Base-by-base conservation (phyloP, 1,140 invertebrate species). In the Gonatopus flavifemur region DNA sequence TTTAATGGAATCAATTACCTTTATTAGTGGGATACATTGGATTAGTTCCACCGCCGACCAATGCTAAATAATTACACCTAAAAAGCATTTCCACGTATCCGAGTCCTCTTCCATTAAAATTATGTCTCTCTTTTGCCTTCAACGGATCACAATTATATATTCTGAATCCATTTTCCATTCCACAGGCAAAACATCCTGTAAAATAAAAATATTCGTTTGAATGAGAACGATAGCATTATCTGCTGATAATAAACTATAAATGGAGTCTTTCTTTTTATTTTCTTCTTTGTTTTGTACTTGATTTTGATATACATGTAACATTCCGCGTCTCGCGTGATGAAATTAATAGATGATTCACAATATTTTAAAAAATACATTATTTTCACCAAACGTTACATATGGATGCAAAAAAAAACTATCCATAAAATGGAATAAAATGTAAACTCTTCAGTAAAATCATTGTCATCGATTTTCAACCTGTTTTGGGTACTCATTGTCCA, bases 91-190 rank as follows among this genome's bases (percentile, higher is more conserved):
- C 96, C 9, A 98, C 91, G 73, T 93, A 91, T 49, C 90, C 88
- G 36, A 98, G 84, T 6, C 94, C 94, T 44, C 93, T 95, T 80
- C 90, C 88, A 24, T 84, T 81, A 73, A 93, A 93, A 71, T 92
- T 91, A 80, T 96, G 93, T 56, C 93, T 81, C 78, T 96, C 93
- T 79, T 96, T 98, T 77, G 98, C 93, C 78, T 97, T 98, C 35
- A 98, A 75, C 10, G 96, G 96, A 78, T 98, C 95, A 73, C 93
- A 91, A 72, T 96, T 98, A 72, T 95, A 98, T n/a, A 98, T 91
- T 66, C 95, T 81, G 79, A 96, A 98, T 22, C 96, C 96, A 80
- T 89, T 92, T 73, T 96, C 93, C 79, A 94, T 96, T 32, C 94
- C 95, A 83, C 94, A 98, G 37, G 92, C 94, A 82, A 98, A 98